These are phyloP conservation scores for Phocides pigmalion DNA, from an alignment of 1,140 invertebrate genomes.

Conservation along the genomic window DNA sequence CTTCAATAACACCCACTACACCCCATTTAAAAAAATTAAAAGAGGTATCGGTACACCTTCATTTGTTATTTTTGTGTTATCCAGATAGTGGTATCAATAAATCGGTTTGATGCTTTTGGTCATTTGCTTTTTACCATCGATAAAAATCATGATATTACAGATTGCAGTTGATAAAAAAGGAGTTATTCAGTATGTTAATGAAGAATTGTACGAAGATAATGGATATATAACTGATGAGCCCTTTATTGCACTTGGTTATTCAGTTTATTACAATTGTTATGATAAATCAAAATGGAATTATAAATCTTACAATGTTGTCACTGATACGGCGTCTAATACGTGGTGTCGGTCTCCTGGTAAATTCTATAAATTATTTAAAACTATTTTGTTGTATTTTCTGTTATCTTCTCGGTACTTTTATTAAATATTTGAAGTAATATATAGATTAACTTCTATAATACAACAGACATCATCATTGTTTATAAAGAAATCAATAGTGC, in stretches of 20 bases:
- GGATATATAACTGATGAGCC: conserved; percentile 85
- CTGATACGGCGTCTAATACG: conserved; percentile 78
- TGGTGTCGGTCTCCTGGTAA: conserved; percentile 47
- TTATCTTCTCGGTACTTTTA: too few relatives aligned
- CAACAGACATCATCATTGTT: too few relatives aligned
- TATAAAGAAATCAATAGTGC: too few relatives aligned
- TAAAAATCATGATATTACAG: too few relatives aligned
- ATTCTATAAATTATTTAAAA: not conserved
- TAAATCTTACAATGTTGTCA: conserved; percentile 58
- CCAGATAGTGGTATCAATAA: too few relatives aligned
- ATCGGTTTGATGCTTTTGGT: too few relatives aligned
- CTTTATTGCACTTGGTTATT: conserved; percentile 27
- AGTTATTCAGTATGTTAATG: conserved; percentile 85
- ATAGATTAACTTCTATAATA: conserved; percentile 73
- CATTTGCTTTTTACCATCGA: conserved; percentile 7
- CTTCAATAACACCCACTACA: too few relatives aligned
- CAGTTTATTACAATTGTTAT: conserved; percentile 81
- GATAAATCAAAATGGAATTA: conserved; percentile 58
- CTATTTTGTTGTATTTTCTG: too few relatives aligned
- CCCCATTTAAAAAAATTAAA: too few relatives aligned
- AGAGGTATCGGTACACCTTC: too few relatives aligned
- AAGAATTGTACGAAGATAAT: conserved; percentile 84
- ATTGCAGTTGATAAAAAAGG: conserved; percentile 86
- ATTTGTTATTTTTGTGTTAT: too few relatives aligned
- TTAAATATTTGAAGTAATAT: conserved; percentile 73